Base-by-base conservation (phyloP, 2,797 vertebrate species). In the Sparus aurata region DNA sequence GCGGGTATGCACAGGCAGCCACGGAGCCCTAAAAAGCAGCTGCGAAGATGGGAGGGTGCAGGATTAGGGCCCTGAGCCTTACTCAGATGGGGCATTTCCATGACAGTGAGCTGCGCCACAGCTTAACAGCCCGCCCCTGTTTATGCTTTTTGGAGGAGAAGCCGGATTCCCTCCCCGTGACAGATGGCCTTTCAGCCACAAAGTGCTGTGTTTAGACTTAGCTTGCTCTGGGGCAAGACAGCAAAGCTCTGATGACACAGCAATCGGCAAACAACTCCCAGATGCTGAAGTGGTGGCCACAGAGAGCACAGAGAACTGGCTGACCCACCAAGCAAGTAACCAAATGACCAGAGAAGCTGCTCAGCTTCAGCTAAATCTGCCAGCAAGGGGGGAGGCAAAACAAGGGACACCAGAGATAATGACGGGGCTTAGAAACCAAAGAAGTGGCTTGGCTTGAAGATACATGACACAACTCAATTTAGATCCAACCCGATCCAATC, bases 171-270 rank as follows among this genome's bases (percentile, higher is more conserved):
- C 92, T 93, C 88, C 90, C 87, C 78, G 85, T 95, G 91, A 94
- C 95, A 96, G 95, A 95, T 95, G 95, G 94, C 92, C 92, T 93
- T 91, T 94, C 91, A 86, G 92, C 92, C 95, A 93, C 94, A 94
- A 94, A 95, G 83, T 94, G 94, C 91, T 90, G 92, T 93, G 93
- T 94, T 94, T 94, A 93, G 93, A 95, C 93, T 92, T 89, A 92
- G 89, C 91, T 89, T 89, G 92, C 91, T 94, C 91, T 88, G 90
- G 91, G 92, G 92, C 93, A 92, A 91, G 87, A 85, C 79, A 89
- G 90, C 86, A 92, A 89, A 90, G 91, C 92, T 88, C 92, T 91
- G 90, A 94, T 95, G 94, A 95, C 92, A 94, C 93, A 94, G 94
- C 92, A 93, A 87, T 92, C 90, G 27, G 88, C 92, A 95, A 94